Percentiles rank a stretch among this genome's conserved stretches.
Conservation (phyloP, 1,140 invertebrate genomes). For the Pachyrhynchus sulphureomaculatus region DNA sequence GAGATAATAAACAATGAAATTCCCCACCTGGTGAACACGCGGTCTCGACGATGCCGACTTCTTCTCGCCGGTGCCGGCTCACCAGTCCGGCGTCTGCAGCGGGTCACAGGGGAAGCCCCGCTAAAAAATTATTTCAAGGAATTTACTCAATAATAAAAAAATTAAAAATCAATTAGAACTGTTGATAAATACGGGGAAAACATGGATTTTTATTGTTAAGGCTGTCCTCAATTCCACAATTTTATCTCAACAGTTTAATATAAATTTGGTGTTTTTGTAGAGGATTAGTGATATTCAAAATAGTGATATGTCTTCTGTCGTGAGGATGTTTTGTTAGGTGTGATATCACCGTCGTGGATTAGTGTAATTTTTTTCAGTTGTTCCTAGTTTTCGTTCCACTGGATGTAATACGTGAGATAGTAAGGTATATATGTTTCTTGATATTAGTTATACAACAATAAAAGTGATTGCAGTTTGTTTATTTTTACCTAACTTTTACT, state of each 20-base stretch:
- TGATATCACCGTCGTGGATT: background rate
- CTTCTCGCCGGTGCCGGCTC: constrained; percentile 7
- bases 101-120: background rate
- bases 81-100: constrained; percentile 1
- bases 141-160: too few relatives aligned
- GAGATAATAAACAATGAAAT: constrained; percentile 15
- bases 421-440: too few relatives aligned
- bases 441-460: too few relatives aligned
- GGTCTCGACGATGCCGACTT: background rate
- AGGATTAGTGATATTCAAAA: background rate
- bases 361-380: too few relatives aligned
- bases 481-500: too few relatives aligned
- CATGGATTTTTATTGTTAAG: too few relatives aligned
- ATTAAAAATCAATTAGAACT: too few relatives aligned
- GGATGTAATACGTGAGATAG: constrained; percentile 5
- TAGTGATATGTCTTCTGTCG: background rate
- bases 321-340: background rate
- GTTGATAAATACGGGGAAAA: too few relatives aligned
- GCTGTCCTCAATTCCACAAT: too few relatives aligned
- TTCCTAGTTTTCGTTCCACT: background rate
- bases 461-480: too few relatives aligned
- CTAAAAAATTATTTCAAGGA: background rate
- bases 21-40: constrained; percentile 11
- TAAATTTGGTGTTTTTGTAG: too few relatives aligned
- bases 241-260: too few relatives aligned